These are phyloP conservation scores for Aegithalos caudatus DNA, from an alignment of 2,113 vertebrate genomes.

Conservation along the genomic window DNA sequence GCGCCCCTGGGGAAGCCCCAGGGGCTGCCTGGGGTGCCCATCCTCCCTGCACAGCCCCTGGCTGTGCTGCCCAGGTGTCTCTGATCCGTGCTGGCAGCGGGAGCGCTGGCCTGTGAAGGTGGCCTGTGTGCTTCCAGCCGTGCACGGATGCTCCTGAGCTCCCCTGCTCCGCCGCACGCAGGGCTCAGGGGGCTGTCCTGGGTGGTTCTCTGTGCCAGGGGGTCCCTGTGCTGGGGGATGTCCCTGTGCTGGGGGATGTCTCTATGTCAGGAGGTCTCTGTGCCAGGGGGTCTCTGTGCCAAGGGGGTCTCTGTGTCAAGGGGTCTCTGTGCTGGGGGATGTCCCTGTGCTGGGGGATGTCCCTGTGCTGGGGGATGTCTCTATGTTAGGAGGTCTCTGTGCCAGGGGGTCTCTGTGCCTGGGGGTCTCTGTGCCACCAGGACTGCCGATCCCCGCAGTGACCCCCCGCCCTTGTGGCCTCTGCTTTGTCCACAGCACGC, in stretches of 20 bases:
- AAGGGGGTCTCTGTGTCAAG: neutral
- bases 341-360: neutral
- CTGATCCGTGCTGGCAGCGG: neutral
- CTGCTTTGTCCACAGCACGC: slow-evolving; percentile 75
- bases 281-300: neutral
- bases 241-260: neutral
- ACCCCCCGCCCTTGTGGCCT: neutral
- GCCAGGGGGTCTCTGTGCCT: neutral
- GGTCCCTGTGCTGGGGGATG: too few relatives aligned
- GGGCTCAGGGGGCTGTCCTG: neutral
- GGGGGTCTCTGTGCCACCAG: neutral
- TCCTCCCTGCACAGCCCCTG: neutral
- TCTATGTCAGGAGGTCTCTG: neutral
- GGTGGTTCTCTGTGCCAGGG: too few relatives aligned
- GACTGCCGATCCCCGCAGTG: rapidly evolving
- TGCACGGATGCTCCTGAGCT: neutral
- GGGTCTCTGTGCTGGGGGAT: neutral
- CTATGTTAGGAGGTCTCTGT: neutral
- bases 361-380: neutral
- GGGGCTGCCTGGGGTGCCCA: neutral
- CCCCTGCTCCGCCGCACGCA: rapidly evolving
- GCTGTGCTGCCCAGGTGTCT: neutral
- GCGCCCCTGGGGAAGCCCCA: neutral
- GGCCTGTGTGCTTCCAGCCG: neutral
- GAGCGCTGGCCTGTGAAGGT: slow-evolving; percentile 22